Base-by-base conservation (phyloP, 2,113 vertebrate genomes). In the Psilopsiagon aymara region DNA sequence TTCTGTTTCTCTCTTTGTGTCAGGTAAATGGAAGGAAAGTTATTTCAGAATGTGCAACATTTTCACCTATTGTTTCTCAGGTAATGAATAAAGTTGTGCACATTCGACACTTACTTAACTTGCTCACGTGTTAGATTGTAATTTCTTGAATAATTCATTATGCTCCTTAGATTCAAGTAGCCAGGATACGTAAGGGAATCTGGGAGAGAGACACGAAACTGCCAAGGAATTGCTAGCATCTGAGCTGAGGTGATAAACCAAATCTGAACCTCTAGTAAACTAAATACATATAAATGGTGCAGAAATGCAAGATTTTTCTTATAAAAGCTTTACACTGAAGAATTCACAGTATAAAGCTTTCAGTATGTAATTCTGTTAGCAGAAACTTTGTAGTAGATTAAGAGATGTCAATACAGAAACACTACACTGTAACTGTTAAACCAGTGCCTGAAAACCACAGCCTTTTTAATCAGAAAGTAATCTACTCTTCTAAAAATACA, bases 201-300 rank as follows among this genome's bases (percentile, higher is more conserved):
- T 86, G 71, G 21, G 35, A 76, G 55, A 77, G 43, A 83, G 7
- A 76, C 0, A 2, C 57, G 43, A 80, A 85, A 55, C 35, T 57
- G 41, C 39, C 0, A 0, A 83, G 2, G 2, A 80, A 31, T 15
- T 82, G 11, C 11, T 53, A 4, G 47, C 5, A 21, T 51, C 49
- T 18, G 31, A 79, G 18, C 13, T 66, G 44, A 89, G n/a, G 28
- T 87, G 80, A 66, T 46, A 8, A 76, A 67, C 52, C 21, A 91
- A 64, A 92, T 49, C 1, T 11, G 39, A 85, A 41, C 19, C 6
- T 64, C 41, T 76, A 31, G 41, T 59, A 85, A 94, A 73, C 19
- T 14, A 66, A 71, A 44, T 49, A 57, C 4, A 5, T 37, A 66
- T 79, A 94, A 95, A 64, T 24, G 5, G 21, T 39, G 9, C n/a